phyloP scores from a whole-genome alignment of 2,888 invertebrate species.

The Saturnia japonica region DNA sequence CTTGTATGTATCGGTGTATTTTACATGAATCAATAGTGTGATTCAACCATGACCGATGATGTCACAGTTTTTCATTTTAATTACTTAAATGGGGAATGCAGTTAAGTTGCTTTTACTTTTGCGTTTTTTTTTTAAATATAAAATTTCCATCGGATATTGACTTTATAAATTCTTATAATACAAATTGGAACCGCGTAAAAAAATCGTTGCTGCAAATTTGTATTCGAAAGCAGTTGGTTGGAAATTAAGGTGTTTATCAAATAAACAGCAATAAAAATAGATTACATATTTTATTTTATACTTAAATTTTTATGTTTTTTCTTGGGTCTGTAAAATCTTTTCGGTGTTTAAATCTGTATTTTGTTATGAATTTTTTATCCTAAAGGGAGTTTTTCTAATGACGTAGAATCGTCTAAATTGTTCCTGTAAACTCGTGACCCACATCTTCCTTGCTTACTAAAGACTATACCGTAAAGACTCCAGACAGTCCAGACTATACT shows the following conservation, averaged over 20 bases:
- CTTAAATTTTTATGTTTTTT: not conserved
- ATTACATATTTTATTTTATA: not conserved
- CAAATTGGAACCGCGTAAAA: not conserved
- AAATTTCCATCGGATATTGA: not conserved
- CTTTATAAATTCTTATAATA: not conserved
- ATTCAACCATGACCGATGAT: conserved; percentile 50
- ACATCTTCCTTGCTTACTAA: conserved; percentile 25
- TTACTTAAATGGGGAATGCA: not conserved
- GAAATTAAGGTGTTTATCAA: not conserved
- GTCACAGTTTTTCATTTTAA: conserved; percentile 43
- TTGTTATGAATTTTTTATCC: not conserved
- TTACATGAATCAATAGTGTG: conserved; percentile 57
- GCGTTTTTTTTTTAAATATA: not conserved
- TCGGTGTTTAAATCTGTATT: not conserved
- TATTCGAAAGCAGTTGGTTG: not conserved
- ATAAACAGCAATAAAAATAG: not conserved
- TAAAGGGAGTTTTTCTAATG: not conserved
- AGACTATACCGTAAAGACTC: conserved; percentile 23
- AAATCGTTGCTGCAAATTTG: not conserved
- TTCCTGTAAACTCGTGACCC: conserved; percentile 43
- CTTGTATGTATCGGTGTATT: conserved; percentile 42
- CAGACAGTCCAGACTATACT: conserved; percentile 47
- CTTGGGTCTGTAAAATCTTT: not conserved
- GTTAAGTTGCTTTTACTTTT: not conserved
- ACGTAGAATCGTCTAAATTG: not conserved